Evolutionary conservation across 2,113 vertebrate genomes (phyloP), one percentile per base, ranked within the genome.

Genomic region (Aix galericulata): DNA sequence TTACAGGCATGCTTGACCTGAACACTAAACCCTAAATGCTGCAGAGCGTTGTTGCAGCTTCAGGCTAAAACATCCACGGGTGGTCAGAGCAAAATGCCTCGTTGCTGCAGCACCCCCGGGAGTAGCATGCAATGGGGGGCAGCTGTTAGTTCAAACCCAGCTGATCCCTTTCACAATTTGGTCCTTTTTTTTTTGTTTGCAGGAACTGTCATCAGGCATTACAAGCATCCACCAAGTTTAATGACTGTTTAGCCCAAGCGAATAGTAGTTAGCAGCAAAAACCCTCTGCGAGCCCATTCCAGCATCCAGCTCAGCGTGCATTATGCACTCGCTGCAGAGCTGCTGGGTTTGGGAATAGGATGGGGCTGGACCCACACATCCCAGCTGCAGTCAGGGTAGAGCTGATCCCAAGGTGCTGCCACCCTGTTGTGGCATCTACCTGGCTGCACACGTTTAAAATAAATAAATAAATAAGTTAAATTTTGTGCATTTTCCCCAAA

Each of bases 1-100:
- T 88, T 67, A 5, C 72, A 75, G 86, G 4, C 1, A 8, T 22
- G 72, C 72, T 27, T 13, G 52, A 68, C 56, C 56, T 89, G 44
- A 29, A 67, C 44, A n/a, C 56, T 50, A 50, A 86, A 55, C 63
- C 63, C 82, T 26, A 2, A 71, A 36, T 3, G 7, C 64, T 2
- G 1, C 8, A 11, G 0, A 25, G 42, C 38, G 0, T 44, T 17
- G n/a, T 8, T 42, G 62, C 73, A 46, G 66, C 60, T 56, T 23
- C 4, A 29, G 1, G 0, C 13, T 26, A 8, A 34, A 72, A 55
- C 0, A 23, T 10, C 77, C 63, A 6, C 20, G 31, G 10, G 48
- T 1, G 46, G 58, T 42, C 36, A 1, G 64, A 56, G 69, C 82
- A 46, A 31, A 56, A 77, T 46, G 9, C 59, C 38, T 31, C 17